Conservation (phyloP, 2,888 invertebrate species). For the Clanis bilineata region DNA sequence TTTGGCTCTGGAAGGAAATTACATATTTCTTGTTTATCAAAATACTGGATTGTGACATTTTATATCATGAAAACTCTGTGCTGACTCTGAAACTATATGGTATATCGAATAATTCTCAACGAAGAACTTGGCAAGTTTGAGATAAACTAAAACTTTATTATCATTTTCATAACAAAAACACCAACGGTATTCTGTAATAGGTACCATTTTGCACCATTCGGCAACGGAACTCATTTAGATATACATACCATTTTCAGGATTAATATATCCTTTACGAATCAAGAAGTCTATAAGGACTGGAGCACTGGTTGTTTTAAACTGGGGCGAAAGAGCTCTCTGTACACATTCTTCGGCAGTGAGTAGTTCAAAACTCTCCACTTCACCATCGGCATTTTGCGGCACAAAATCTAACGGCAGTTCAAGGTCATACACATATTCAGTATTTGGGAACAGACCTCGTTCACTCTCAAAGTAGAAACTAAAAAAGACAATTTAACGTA, state of each 20-base stretch:
- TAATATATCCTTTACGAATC: conserved; percentile 94
- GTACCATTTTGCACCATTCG: too few relatives aligned
- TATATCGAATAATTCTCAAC: too few relatives aligned
- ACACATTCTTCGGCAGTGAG: conserved; percentile 91
- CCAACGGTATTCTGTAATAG: too few relatives aligned
- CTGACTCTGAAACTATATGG: too few relatives aligned
- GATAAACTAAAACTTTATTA: too few relatives aligned
- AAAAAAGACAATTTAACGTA: conserved; percentile 39
- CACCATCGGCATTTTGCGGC: conserved; percentile 96
- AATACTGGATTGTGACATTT: too few relatives aligned
- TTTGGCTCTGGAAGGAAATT: conserved; percentile 87
- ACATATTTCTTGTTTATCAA: background rate
- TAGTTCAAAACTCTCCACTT: conserved; percentile 95
- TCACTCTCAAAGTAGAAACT: conserved; percentile 96
- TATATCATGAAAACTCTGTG: too few relatives aligned
- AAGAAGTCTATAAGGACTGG: conserved; percentile 96
- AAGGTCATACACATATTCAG: conserved; percentile 96
- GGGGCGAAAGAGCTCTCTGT: conserved; percentile 89
- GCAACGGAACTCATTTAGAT: too few relatives aligned
- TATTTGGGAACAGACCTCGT: conserved; percentile 95
- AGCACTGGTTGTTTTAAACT: conserved; percentile 97
- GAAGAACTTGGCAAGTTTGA: too few relatives aligned
- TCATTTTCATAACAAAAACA: too few relatives aligned
- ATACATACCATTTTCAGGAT: conserved; percentile 91
- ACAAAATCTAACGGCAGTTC: conserved; percentile 94